Evolutionary conservation across 2,888 invertebrate genomes (phyloP).

Genomic region (Lasioglossum calceatum): DNA sequence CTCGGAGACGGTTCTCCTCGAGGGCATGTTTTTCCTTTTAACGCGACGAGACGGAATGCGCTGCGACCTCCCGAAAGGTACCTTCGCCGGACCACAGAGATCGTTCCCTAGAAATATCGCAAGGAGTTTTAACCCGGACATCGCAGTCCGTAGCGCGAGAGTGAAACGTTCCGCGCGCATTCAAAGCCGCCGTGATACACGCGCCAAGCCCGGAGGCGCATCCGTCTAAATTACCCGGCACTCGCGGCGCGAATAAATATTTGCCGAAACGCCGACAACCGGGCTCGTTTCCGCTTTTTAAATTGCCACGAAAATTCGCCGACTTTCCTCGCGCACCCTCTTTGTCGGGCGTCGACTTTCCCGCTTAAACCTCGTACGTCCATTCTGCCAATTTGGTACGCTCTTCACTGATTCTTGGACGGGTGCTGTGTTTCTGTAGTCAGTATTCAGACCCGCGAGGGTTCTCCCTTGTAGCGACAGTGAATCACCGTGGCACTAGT

Average conservation of each 20-base stretch:
- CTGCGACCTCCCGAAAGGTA: slow-evolving; percentile 57
- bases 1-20: slow-evolving; percentile 31
- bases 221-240: slow-evolving; percentile 47
- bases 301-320: slow-evolving; percentile 38
- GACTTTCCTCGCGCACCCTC: background rate
- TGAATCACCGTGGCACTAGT: background rate
- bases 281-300: slow-evolving; percentile 23
- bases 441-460: background rate
- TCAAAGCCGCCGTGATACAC: slow-evolving; percentile 37
- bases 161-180: slow-evolving; percentile 22
- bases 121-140: slow-evolving; percentile 47
- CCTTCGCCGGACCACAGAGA: slow-evolving; percentile 41
- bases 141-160: slow-evolving; percentile 19
- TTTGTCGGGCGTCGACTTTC: background rate
- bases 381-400: background rate
- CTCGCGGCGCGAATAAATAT: slow-evolving; percentile 48
- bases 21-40: slow-evolving; percentile 61
- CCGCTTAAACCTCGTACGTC: background rate
- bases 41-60: slow-evolving; percentile 51
- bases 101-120: slow-evolving; percentile 52
- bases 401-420: background rate
- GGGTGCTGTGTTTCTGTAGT: background rate
- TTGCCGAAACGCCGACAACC: slow-evolving; percentile 31
- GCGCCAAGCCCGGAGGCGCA: slow-evolving; percentile 30
- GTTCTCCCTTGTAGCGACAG: background rate